Base-by-base conservation (phyloP, 2,888 invertebrate genomes). In the Patella caerulea region DNA sequence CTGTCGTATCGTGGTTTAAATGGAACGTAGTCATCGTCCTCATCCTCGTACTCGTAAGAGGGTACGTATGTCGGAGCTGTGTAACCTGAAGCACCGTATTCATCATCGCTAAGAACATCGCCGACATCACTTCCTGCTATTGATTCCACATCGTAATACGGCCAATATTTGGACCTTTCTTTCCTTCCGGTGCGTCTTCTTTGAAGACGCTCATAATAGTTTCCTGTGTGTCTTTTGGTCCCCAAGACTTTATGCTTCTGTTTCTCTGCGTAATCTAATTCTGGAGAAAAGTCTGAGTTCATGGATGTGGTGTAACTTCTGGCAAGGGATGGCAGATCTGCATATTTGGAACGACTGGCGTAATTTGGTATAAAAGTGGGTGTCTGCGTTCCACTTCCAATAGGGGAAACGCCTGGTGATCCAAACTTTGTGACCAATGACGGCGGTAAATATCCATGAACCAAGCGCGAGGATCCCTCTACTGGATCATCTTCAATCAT, bases 21-120 rank as follows among this genome's bases (percentile, higher is more conserved):
- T 69, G 88, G 87, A 34, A 88, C 85, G 77, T 87, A 88, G 70
- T 87, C 85, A 29, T 82, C 81, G 45, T 78, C 80, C 59, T 77
- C 74, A 29, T 79, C 77, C 69, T 78, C 71, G 75, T 79, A 83
- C 70, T 78, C 79, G n/a, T 76, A 73, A 3, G 79, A 75, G 75
- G 80, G 79, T 29, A 72, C 55, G 59, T 79, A 81, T 54, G 77
- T 78, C 29, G 59, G 72, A 15, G 24, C 14, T 34, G 70, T 55
- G 53, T 72, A 71, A 11, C 71, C 70, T 59, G 71, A 74, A 54
- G 74, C 79, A 52, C 73, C 79, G 5, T 73, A 73, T 29, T 77
- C 78, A 72, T 82, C 83, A 72, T 86, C 86, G 78, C 83, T 84
- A 15, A 84, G 77, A 11, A 85, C 73, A 71, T 84, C 85, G 12